Evolutionary conservation across 2,797 vertebrate genomes (phyloP).

Genomic region (Tenualosa ilisha): DNA sequence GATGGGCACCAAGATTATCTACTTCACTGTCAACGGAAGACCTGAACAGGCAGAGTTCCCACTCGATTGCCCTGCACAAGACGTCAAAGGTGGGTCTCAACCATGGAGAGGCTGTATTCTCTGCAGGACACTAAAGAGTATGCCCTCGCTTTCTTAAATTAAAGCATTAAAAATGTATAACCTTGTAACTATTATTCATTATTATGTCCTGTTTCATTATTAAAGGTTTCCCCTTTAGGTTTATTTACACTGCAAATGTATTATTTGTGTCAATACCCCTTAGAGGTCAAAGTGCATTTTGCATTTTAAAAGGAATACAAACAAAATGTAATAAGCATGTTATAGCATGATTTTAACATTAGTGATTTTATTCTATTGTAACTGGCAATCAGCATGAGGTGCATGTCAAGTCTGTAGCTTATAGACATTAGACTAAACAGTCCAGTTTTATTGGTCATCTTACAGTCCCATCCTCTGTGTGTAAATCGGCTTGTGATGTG

Average conservation of each 20-base stretch:
- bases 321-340: not conserved
- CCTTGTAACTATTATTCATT: not conserved
- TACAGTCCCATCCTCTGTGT: not conserved
- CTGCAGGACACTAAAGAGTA: not conserved
- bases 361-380: too few species aligned
- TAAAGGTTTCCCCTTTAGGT: not conserved
- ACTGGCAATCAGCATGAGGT: not conserved
- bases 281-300: too few species aligned
- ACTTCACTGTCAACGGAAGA: conserved; percentile 76
- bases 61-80: conserved; percentile 70
- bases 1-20: conserved; percentile 75
- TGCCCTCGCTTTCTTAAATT: not conserved
- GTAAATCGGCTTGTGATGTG: not conserved
- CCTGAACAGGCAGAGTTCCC: conserved; percentile 76
- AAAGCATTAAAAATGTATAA: not conserved
- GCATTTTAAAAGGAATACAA: not conserved
- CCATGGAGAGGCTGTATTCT: not conserved
- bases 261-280: too few species aligned
- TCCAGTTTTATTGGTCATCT: not conserved
- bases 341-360: not conserved
- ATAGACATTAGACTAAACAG: not conserved
- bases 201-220: not conserved
- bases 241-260: not conserved
- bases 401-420: not conserved
- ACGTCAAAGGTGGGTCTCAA: conserved; percentile 69